Evolutionary conservation across 1,140 invertebrate genomes (phyloP), one percentile per base, ranked within the genome.

Genomic region (Drosophila lowei): DNA sequence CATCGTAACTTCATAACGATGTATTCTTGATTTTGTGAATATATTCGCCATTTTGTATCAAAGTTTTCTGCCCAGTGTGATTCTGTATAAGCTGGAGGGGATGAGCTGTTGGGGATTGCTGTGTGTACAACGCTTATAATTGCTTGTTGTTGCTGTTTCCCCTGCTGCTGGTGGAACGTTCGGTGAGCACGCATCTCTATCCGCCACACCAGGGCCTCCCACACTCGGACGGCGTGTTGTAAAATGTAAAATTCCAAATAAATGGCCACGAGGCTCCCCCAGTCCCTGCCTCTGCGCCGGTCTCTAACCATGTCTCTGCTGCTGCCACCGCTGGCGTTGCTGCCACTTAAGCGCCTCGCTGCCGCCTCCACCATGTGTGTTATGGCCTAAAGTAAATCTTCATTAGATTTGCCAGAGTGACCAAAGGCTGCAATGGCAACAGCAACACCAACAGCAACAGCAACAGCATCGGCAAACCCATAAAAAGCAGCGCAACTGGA

Each of bases 381-480:
- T 88, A 88, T 88, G 79, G 83, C 84, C 83, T 88, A 90, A 90
- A 90, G 86, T 90, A 90, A 90, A 90, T 90, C 86, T 90, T 90
- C 86, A 90, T 90, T 90, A 90, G 86, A 84, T 84, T 86, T 84
- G 80, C 80, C 64, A 81, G 70, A 78, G 79, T 80, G 59, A 76
- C 72, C 81, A 70, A 86, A 83, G 59, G 56, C 54, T 65, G 71
- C 61, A 57, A 71, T 59, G 49, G 72, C 63, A 72, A 48, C 67
- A 54, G 47, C 42, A 49, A 54, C 61, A 57, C 38, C 47, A 46
- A 47, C 43, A 48, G 34, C 47, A 57, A 57, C 54, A 72, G 61
- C 65, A 50, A 64, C 41, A 4, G 34, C 34, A 38, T 28, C 7
- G 28, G 28, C 28, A 76, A 15, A 48, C 76, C 76, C 48, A 88